Conservation (phyloP, 2,113 vertebrate genomes). For the Myocastor coypus region DNA sequence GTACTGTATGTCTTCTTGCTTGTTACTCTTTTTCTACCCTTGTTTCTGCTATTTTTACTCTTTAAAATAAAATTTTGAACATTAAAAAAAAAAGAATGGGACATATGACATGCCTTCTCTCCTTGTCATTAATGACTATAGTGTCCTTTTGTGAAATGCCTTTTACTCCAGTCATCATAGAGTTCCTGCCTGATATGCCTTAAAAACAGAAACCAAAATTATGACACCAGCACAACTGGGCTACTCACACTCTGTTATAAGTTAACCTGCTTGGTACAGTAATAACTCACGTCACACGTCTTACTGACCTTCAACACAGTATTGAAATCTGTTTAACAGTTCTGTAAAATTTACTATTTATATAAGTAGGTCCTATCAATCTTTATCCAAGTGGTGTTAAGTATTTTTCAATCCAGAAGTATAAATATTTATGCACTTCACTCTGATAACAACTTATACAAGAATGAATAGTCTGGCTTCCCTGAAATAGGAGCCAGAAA, state of each 20-base stretch:
- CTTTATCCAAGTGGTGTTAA: slow-evolving; percentile 19
- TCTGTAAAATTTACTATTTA: slow-evolving; percentile 28
- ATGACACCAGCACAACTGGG: not conserved
- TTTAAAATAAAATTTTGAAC: too few species aligned
- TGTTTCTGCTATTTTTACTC: too few species aligned
- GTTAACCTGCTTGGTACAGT: not conserved
- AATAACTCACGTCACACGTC: not conserved
- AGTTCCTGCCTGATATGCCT: not conserved
- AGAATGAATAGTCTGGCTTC: not conserved
- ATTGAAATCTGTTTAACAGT: not conserved
- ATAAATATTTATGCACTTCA: slow-evolving; percentile 2
- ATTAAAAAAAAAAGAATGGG: too few species aligned
- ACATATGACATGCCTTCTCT: not conserved
- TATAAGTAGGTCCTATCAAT: not conserved
- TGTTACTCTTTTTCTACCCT: too few species aligned
- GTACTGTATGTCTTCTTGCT: too few species aligned
- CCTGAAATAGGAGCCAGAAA: slow-evolving; percentile 36
- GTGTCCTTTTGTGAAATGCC: not conserved
- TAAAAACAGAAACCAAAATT: slow-evolving; percentile 37
- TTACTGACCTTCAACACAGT: not conserved
- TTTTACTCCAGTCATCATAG: not conserved
- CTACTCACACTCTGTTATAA: not conserved
- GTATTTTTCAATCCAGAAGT: not conserved
- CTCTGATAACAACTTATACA: not conserved
- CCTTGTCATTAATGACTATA: not conserved